Evolutionary conservation across 2,888 invertebrate genomes (phyloP), one percentile per base, ranked within the genome.

Genomic region (Caenorhabditis afra): DNA sequence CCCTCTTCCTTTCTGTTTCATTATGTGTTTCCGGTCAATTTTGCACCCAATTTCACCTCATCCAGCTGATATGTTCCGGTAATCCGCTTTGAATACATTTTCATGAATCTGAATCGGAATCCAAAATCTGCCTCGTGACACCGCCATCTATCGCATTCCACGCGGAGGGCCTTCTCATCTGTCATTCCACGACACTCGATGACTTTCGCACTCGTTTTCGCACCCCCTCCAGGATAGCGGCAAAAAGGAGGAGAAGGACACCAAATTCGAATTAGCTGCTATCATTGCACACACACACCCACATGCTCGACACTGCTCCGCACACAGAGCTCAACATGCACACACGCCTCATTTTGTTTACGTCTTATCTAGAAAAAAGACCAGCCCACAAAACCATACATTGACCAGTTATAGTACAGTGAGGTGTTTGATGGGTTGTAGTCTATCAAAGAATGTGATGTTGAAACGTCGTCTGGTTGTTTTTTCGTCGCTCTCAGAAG

Each of bases 211-310:
- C 37, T 50, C 20, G 16, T 20, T 5, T 52, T 3, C 39, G 23
- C 12, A 37, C 16, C 20, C 16, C 14, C 39, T 20, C 8, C 16
- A 37, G 18, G 12, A 11, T 18, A 3, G 53, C 53, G 12, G n/a
- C 22, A 12, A 41, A 41, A 41, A 16, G 49, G 20, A 8, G 22
- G 14, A 18, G 16, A 50, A 73, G 20, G 44, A 41, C 35, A 58
- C 49, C 41, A 62, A 62, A 62, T 53, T 73, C 58, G 35, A 73
- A 73, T 64, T 64, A 64, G 64, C 58, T 64, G 22, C 64, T 73
- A 57, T 73, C 73, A 71, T 57, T 64, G 71, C 62, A 55, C 62
- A 52, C 50, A 58, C 67, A 58, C 39, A 18, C 64, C 18, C 16
- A 50, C 44, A 44, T 20, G 29, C 29, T 29, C 29, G 3, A 29